Evolutionary conservation across 2,113 vertebrate genomes (phyloP), one percentile per base, ranked within the genome.

Genomic region (Panthera tigris): DNA sequence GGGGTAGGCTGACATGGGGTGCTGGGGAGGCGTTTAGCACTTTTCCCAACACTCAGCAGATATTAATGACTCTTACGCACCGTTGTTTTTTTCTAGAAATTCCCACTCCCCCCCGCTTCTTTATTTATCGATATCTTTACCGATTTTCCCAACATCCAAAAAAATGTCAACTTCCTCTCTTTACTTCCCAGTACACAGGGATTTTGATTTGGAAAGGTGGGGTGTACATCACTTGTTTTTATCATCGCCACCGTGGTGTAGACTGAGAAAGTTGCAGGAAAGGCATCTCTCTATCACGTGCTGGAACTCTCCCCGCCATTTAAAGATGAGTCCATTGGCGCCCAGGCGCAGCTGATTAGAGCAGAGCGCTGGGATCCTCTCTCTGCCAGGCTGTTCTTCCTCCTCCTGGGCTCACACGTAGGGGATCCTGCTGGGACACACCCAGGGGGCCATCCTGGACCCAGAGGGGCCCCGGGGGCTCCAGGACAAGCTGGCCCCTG

Each of bases 131-230:
- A 39, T 79, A 50, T n/a, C 29, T 66, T 84, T 55, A 45, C 27
- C 39, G 88, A 74, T 76, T 94, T 94, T 80, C 13, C 83, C 25
- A 84, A 3, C 48, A 48, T 91, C 82, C 52, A 91, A 68, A 78
- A 94, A 71, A 92, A 57, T 74, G 65, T 13, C 27, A 1, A 16
- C 73, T 89, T 45, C 18, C 33, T 74, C 45, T 45, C n/a, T 50
- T 57, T 45, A 33, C n/a, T 82, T 81, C 39, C 23, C 12, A 61
- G 3, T 19, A 14, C 61, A 52, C 69, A 29, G 27, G 16, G 21
- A 16, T 84, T 45, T 52, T 36, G 50, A 33, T 45, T 73, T 73
- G 57, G 57, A 68, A 69, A n/a, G 14, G 23, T 21, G 12, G 13
- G 21, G 25, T 29, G 4, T 3, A 5, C 2, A 3, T 63, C 50